These are phyloP conservation scores for Triplophysa bombifrons DNA, from an alignment of 2,797 vertebrate species.

Conservation along the genomic window DNA sequence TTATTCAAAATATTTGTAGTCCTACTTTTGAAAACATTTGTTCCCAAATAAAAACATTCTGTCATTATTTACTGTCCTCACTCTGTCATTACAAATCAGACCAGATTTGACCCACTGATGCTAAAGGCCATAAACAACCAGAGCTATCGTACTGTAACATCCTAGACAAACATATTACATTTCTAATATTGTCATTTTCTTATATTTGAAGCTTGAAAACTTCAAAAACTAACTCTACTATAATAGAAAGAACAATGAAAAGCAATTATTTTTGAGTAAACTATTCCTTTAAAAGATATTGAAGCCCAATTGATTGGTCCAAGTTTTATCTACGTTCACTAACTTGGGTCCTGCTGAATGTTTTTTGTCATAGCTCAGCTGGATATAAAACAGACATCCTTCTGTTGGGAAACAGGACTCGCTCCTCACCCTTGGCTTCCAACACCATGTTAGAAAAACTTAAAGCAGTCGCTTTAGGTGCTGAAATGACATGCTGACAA, in stretches of 20 bases:
- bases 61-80: neutral
- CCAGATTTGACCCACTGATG: neutral
- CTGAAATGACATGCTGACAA: constrained; percentile 84
- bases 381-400: constrained; percentile 63
- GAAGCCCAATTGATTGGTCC: neutral
- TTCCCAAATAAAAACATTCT: no score
- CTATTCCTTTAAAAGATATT: constrained; percentile 12
- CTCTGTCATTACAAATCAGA: neutral
- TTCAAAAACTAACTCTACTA: neutral
- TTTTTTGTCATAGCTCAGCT: constrained; percentile 15
- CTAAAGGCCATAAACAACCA: neutral
- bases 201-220: neutral
- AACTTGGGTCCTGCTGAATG: constrained; percentile 9
- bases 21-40: neutral
- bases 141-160: neutral
- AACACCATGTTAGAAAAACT: constrained; percentile 83
- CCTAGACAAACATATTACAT: neutral
- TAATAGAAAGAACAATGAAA: neutral
- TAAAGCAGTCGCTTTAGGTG: constrained; percentile 87
- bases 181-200: neutral
- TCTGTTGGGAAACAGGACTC: constrained; percentile 73
- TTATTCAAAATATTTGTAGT: no score
- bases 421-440: constrained; percentile 81
- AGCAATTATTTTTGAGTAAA: neutral
- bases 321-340: constrained; percentile 28